Conservation (phyloP, 2,888 invertebrate species). For the Branchipolynoe longqiensis region DNA sequence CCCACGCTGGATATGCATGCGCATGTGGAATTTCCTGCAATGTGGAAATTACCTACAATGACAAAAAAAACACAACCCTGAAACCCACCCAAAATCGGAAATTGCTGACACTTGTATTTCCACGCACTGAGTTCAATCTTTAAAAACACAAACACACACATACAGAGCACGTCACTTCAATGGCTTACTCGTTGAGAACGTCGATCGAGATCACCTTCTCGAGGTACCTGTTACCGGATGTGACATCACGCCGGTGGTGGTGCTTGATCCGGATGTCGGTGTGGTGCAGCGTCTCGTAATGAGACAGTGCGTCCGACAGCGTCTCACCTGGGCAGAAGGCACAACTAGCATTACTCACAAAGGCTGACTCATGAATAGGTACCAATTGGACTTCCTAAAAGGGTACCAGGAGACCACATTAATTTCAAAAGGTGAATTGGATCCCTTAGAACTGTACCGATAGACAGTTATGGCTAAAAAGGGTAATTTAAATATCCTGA, state of each 20-base stretch:
- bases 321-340: background rate
- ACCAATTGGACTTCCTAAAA: too few species aligned
- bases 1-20: background rate
- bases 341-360: background rate
- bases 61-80: too few species aligned
- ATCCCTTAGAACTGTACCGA: too few species aligned
- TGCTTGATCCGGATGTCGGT: background rate
- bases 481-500: too few species aligned
- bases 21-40: conserved; percentile 18
- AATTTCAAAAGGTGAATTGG: too few species aligned
- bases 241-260: background rate
- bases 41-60: background rate
- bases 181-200: conserved; percentile 25
- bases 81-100: background rate
- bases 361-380: too few species aligned
- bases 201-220: conserved; percentile 13
- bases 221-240: too few species aligned
- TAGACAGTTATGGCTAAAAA: too few species aligned
- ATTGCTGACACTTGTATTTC: background rate
- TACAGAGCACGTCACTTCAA: background rate
- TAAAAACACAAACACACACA: background rate
- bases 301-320: background rate
- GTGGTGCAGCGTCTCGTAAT: conserved; percentile 34
- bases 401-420: too few species aligned
- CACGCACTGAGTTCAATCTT: background rate